phyloP scores from a whole-genome alignment of 2,797 vertebrate species.

The Macropodus opercularis region DNA sequence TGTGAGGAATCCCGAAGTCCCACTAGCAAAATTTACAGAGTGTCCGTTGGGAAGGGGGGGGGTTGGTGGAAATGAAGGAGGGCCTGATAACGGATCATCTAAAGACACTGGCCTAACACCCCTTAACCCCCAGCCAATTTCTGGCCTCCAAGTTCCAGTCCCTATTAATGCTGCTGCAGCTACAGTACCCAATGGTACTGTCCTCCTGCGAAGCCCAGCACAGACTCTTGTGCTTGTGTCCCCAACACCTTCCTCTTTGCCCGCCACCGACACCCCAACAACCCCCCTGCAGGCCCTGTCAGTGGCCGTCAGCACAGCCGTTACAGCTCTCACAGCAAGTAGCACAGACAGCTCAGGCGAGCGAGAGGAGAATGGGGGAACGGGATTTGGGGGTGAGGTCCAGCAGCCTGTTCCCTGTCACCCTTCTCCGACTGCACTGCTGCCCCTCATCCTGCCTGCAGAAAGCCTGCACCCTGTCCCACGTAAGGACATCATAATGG shows the following conservation, averaged over 20 bases:
- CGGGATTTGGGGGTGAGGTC: conserved; percentile 80
- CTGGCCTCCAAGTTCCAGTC: conserved; percentile 84
- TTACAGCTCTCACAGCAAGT: conserved; percentile 61
- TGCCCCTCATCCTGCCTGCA: conserved; percentile 90
- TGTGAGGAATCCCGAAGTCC: conserved; percentile 91
- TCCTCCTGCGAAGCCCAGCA: conserved; percentile 78
- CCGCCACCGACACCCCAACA: conserved; percentile 58
- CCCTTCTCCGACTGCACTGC: conserved; percentile 90
- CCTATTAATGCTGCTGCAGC: conserved; percentile 84
- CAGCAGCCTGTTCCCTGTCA: conserved; percentile 93
- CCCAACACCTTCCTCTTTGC: conserved; percentile 75
- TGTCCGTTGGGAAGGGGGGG: conserved; percentile 74
- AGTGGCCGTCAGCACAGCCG: conserved; percentile 76
- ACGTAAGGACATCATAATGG: conserved; percentile 94
- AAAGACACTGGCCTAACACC: conserved; percentile 66
- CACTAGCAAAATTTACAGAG: conserved; percentile 82
- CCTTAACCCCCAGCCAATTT: conserved; percentile 64
- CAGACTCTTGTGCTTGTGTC: conserved; percentile 84
- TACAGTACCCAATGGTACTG: conserved; percentile 76
- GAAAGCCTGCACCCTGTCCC: conserved; percentile 89
- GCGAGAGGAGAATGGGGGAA: conserved; percentile 63
- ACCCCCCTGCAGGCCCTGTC: conserved; percentile 75
- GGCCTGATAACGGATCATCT: conserved; percentile 44
- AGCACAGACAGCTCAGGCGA: conserved; percentile 60
- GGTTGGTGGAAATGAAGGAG: conserved; percentile 53